Conservation (phyloP, 2,113 vertebrate genomes). For the Columba livia region DNA sequence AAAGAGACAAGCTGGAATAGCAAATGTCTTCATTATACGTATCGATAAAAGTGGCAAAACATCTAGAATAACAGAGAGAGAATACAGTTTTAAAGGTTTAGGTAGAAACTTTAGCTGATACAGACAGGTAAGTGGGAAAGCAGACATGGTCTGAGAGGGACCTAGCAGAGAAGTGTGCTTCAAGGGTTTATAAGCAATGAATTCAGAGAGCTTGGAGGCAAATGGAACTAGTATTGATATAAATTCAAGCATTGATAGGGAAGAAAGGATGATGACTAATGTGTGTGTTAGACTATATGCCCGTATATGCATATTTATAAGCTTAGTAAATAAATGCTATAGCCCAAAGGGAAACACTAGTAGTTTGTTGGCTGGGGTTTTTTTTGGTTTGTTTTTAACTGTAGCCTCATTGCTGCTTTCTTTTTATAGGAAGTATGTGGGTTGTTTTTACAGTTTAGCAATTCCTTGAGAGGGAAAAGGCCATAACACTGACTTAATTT, state of each 20-base stretch:
- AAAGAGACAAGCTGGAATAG: neutral
- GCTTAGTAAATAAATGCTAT: neutral
- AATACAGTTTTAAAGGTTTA: neutral
- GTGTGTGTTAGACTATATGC: neutral
- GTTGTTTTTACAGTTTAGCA: neutral
- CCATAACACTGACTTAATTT: neutral
- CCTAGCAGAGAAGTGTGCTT: neutral
- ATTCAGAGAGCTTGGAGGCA: neutral
- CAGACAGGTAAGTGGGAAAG: neutral
- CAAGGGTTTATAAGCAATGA: neutral
- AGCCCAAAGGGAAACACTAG: neutral
- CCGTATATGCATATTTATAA: neutral
- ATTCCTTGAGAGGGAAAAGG: neutral
- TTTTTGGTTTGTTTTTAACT: neutral
- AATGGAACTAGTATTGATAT: neutral
- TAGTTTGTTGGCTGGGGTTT: neutral
- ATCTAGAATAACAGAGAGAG: neutral
- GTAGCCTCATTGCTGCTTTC: neutral
- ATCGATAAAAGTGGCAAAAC: neutral
- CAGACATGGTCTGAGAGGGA: neutral
- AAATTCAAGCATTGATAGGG: neutral
- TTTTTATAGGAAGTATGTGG: neutral
- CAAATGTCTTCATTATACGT: neutral
- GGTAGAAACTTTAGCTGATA: neutral
- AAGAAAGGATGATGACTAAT: neutral